Conservation (phyloP, 2,888 invertebrate genomes). For the Physocephala rufipes region DNA sequence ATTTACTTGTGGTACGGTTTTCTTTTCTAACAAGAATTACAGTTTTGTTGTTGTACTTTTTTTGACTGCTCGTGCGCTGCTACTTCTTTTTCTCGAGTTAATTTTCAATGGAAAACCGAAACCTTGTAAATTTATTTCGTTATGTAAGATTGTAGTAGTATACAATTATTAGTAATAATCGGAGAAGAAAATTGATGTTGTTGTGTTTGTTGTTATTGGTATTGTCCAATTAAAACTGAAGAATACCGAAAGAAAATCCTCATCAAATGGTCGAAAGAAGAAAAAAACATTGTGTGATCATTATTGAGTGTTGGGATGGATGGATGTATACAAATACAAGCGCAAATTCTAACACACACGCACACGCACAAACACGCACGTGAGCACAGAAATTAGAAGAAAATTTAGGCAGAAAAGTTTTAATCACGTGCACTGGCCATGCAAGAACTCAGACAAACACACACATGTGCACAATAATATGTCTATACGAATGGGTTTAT, state of each 20-base stretch:
- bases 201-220: conserved; percentile 17
- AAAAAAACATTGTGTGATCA: no score
- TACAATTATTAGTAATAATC: background rate
- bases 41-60: background rate
- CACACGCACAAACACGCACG: conserved; percentile 8
- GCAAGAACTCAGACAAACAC: background rate
- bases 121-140: conserved; percentile 35
- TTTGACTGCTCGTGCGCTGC: no score
- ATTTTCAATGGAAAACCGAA: conserved; percentile 20
- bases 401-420: conserved; percentile 30
- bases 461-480: no score
- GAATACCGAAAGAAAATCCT: conserved; percentile 30
- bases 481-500: no score
- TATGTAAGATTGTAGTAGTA: conserved; percentile 34
- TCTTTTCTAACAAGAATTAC: no score
- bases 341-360: no score
- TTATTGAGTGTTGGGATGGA: no score
- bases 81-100: conserved; percentile 24
- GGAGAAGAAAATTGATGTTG: background rate
- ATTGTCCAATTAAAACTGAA: background rate
- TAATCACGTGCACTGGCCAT: conserved; percentile 35
- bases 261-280: conserved; percentile 23
- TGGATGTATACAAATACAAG: no score
- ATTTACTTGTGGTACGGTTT: no score
- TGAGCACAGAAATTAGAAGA: background rate